Conservation (phyloP, 1,140 invertebrate genomes). For the Nasonia vitripennis region DNA sequence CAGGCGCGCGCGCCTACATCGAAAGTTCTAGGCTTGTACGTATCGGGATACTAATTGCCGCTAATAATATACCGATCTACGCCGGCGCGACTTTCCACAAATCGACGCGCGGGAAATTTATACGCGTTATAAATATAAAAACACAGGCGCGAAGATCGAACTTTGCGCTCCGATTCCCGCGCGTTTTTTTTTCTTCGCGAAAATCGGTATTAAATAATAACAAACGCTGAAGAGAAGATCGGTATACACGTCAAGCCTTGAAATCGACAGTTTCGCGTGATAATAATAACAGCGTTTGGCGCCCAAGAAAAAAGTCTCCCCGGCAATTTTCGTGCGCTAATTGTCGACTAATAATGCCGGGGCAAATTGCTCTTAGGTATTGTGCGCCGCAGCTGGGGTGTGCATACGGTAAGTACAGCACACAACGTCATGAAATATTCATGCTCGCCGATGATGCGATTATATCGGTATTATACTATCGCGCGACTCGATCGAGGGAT, state of each 20-base stretch:
- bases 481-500: not conserved
- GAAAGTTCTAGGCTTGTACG: constrained; percentile 4
- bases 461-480: constrained; percentile 31
- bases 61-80: constrained; percentile 3
- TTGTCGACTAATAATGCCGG: constrained; percentile 47
- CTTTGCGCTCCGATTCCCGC: not conserved
- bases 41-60: constrained; percentile 31
- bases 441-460: constrained; percentile 33
- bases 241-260: not conserved
- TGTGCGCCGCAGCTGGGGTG: no score
- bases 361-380: not conserved
- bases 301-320: not conserved
- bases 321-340: constrained; percentile 29
- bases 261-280: not conserved
- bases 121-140: not conserved
- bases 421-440: constrained; percentile 57
- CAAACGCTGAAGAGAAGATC: no score
- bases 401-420: not conserved
- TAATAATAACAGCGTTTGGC: not conserved
- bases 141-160: not conserved
- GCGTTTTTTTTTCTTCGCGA: no score
- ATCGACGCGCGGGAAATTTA: not conserved
- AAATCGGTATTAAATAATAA: no score
- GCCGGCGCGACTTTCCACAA: not conserved
- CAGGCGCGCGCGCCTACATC: not conserved